Base-by-base conservation (phyloP, 2,797 vertebrate genomes). In the Dicrostonyx torquatus region DNA sequence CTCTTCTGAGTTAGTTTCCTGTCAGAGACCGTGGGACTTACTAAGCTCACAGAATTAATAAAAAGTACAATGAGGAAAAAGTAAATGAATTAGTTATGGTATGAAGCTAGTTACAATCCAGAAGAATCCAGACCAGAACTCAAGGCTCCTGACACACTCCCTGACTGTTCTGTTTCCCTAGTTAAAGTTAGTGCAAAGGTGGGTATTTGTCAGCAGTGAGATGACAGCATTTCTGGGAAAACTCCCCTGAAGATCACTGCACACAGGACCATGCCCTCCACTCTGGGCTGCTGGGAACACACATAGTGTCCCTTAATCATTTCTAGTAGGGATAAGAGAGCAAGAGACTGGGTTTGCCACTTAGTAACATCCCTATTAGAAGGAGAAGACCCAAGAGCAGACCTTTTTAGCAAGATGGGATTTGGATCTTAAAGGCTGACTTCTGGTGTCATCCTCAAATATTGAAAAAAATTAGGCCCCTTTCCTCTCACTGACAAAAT, bases 361-460 rank as follows among this genome's bases (percentile, higher is more conserved):
- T n/a, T 9, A 43, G 26, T 3, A 7, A 15, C 10, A 1, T 58
- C 48, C 53, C 84, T 72, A 20, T 70, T 37, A 48, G 75, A 73
- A 58, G 29, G 11, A 29, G 62, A 55, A 29, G 37, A 48, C 58
- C 50, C 50, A 85, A 75, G 83, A 58, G 10, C 43, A 50, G 1
- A 45, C 85, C 55, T 70, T 45, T 24, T 76, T 18, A 66, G 48
- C 70, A 89, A 78, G 58, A 37, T 50, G 64, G 95, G 48, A 62
- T 79, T 48, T 40, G 79, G 58, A 84, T 77, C 70, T 48, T 3
- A 7, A 58, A 88, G 70, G 24, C 29, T 55, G 5, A 50, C 37
- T 93, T 22, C 53, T 53, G 8, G 40, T 80, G 48, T 82, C 60
- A 80, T 55, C 77, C 77, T 77, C 73, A 92, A 34, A 43, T 73